Evolutionary conservation across 1,140 invertebrate genomes (phyloP), one percentile per base, ranked within the genome.

Genomic region (Drosophila lacertosa): DNA sequence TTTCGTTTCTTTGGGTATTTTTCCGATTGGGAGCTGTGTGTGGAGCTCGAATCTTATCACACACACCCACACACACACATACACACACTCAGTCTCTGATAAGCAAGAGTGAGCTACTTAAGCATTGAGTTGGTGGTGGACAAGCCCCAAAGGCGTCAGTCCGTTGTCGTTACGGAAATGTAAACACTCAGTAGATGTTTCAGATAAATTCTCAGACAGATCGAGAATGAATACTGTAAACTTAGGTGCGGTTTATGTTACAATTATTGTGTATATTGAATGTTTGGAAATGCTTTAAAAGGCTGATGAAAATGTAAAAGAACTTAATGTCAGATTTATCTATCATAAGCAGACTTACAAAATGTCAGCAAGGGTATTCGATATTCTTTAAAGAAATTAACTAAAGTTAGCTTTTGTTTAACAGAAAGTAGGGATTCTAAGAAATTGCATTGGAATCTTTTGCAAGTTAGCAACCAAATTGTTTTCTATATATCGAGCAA

Each of bases 1-100:
- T n/a, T n/a, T n/a, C 40, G 22, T 22, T 44, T n/a, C 4, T 33
- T 9, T 26, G 2, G 15, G 45, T 50, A 11, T 3, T 32, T 33
- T 11, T 13, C 47, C 32, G 22, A 47, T 22, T 51, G 47, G 45
- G 32, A 45, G 42, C 42, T 60, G 11, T 32, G 2, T 29, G 26
- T 29, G 26, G 37, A 26, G 22, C 39, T 15, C 37, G 24, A 69
- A 73, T 73, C 70, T 73, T 73, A 73, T 73, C 70, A 45, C 15
- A 32, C 4, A n/a, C n/a, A n/a, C n/a, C n/a, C n/a, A n/a, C n/a
- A n/a, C n/a, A n/a, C n/a, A n/a, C n/a, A n/a, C n/a, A n/a, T n/a
- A n/a, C 70, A 45, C 15, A 32, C 4, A 42, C 9, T 2, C 10
- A 20, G 3, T 16, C 18, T n/a, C 33, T 64, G 66, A 69, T 69